Conservation (phyloP, 92 coral and sea anemone species). For the Palythoa grandiflora region DNA sequence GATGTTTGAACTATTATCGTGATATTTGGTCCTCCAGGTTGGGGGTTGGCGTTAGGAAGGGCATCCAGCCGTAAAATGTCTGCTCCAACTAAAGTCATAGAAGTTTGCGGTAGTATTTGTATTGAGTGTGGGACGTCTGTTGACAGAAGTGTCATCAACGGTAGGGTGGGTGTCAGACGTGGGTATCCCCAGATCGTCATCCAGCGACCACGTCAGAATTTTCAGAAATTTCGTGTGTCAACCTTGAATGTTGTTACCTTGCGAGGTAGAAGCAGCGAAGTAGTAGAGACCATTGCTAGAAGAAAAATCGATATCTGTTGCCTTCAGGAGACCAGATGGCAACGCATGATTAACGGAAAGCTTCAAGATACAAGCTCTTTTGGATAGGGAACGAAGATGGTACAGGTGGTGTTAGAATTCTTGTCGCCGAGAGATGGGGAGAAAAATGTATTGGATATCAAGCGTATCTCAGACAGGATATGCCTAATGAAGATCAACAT, state of each 20-base stretch:
- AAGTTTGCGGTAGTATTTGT: too few species aligned
- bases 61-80: too few species aligned
- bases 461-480: too few species aligned
- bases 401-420: conserved; percentile 42
- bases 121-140: too few species aligned
- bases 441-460: conserved; percentile 23
- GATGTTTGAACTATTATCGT: too few species aligned
- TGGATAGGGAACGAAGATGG: conserved; percentile 44
- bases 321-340: background rate
- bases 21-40: too few species aligned
- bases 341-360: conserved; percentile 36
- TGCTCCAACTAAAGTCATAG: too few species aligned
- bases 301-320: conserved; percentile 28
- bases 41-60: too few species aligned
- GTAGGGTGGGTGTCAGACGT: conserved; percentile 60
- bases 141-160: conserved; percentile 39
- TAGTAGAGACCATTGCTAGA: conserved; percentile 37
- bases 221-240: conserved; percentile 28
- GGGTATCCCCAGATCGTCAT: conserved; percentile 62
- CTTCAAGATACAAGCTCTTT: conserved; percentile 38
- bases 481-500: background rate
- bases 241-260: conserved; percentile 52
- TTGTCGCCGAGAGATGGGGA: conserved; percentile 49
- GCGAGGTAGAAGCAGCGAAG: conserved; percentile 39
- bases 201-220: conserved; percentile 37